Conservation (phyloP, 2,888 invertebrate genomes). For the Beris chalybata region DNA sequence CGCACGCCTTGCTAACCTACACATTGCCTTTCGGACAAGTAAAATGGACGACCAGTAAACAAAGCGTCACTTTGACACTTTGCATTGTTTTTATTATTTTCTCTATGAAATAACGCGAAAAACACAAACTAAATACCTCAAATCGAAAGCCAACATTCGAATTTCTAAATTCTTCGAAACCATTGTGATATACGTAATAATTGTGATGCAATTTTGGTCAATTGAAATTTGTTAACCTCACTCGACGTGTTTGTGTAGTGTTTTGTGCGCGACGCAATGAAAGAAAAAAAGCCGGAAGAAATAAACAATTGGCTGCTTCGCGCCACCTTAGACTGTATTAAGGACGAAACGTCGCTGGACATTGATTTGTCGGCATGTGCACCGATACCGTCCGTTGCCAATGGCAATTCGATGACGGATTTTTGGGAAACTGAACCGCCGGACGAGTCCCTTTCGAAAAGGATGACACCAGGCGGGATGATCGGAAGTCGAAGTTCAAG, state of each 20-base stretch:
- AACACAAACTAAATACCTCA: constrained; percentile 25
- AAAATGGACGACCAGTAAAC: constrained; percentile 49
- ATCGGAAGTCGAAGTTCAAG: no score
- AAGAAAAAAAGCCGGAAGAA: constrained; percentile 46
- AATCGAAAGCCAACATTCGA: constrained; percentile 10
- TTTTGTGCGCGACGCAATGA: constrained; percentile 36
- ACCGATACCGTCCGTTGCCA: constrained; percentile 47
- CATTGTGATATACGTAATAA: constrained; percentile 35
- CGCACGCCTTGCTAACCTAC: constrained; percentile 13
- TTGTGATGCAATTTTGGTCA: constrained; percentile 37
- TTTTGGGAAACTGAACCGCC: constrained; percentile 55
- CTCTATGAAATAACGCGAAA: constrained; percentile 15
- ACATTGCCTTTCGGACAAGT: constrained; percentile 40
- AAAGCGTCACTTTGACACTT: constrained; percentile 53
- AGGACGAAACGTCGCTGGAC: constrained; percentile 52
- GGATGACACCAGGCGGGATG: no score
- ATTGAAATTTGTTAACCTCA: constrained; percentile 35
- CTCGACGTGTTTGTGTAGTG: not conserved
- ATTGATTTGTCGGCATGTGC: constrained; percentile 54
- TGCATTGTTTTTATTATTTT: constrained; percentile 37
- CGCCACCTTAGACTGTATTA: constrained; percentile 54
- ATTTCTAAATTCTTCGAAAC: constrained; percentile 6
- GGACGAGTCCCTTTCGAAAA: constrained; percentile 37
- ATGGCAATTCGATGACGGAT: constrained; percentile 43
- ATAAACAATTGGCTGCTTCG: constrained; percentile 52